Conservation (phyloP, 2,888 invertebrate genomes). For the Fissipunctia ypsillon region DNA sequence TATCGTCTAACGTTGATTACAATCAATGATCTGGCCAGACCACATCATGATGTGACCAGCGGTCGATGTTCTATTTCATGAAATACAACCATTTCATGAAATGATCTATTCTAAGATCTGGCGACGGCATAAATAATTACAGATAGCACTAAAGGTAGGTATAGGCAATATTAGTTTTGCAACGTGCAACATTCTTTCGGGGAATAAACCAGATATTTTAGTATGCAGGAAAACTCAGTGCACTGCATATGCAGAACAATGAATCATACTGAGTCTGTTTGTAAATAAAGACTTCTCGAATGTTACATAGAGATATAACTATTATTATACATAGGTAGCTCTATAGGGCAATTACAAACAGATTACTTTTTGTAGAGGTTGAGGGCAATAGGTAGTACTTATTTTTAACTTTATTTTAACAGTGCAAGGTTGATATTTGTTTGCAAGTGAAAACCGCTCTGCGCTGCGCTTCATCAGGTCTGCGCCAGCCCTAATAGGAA, state of each 20-base stretch:
- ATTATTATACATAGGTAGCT: conserved; percentile 7
- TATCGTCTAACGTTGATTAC: too few species aligned
- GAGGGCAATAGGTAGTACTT: neutral
- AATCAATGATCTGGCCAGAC: too few species aligned
- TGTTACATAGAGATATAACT: conserved; percentile 4
- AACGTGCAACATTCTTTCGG: conserved; percentile 23
- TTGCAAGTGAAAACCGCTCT: neutral
- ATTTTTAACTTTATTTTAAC: neutral
- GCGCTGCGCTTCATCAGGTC: neutral
- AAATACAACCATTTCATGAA: too few species aligned
- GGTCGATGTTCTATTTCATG: too few species aligned
- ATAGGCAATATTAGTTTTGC: conserved; percentile 40
- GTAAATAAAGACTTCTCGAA: conserved; percentile 52
- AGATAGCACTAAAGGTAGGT: neutral
- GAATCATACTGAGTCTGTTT: conserved; percentile 49
- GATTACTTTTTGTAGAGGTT: neutral
- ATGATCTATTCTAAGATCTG: too few species aligned
- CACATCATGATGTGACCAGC: too few species aligned
- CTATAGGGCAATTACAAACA: neutral
- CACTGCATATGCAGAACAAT: conserved; percentile 13
- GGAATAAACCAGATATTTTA: conserved; percentile 37
- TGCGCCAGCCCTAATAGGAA: neutral
- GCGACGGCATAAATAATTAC: too few species aligned
- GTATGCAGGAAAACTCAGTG: conserved; percentile 16
- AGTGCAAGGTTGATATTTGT: neutral